phyloP scores from a whole-genome alignment of 2,888 invertebrate species.

The Synergus umbraculus region DNA sequence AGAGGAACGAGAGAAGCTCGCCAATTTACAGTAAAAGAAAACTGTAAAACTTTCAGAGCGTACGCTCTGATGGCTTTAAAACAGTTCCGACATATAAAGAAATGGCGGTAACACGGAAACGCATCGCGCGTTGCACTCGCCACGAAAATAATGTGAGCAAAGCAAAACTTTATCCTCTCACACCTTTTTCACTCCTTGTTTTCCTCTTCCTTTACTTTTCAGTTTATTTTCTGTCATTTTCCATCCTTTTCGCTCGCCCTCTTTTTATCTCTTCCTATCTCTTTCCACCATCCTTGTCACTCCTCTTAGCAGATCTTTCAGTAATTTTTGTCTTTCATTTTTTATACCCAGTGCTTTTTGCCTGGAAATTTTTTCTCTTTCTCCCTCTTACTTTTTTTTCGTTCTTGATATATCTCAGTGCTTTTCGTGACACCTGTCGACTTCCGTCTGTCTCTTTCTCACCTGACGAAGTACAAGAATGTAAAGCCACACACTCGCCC shows the following conservation, averaged over 20 bases:
- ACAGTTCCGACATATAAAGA: constrained; percentile 55
- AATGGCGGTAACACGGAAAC: constrained; percentile 53
- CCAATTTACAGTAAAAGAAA: constrained; percentile 68
- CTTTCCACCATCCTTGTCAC: neutral
- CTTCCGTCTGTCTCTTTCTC: neutral
- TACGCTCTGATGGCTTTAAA: constrained; percentile 38
- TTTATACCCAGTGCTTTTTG: neutral
- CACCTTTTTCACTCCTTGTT: neutral
- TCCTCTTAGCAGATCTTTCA: neutral
- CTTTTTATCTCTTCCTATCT: constrained; percentile 12
- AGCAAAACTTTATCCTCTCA: constrained; percentile 59
- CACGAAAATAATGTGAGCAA: constrained; percentile 58
- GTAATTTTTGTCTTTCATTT: neutral
- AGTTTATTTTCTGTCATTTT: constrained; percentile 8
- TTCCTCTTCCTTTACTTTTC: constrained; percentile 11
- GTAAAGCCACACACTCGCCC: constrained; percentile 43
- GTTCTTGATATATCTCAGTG: neutral
- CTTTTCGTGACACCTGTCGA: constrained; percentile 7
- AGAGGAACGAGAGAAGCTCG: constrained; percentile 47
- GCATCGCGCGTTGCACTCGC: constrained; percentile 47
- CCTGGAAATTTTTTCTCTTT: neutral
- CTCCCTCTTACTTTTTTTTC: neutral
- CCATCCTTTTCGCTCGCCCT: neutral
- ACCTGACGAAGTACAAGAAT: constrained; percentile 47
- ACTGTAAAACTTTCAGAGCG: constrained; percentile 53